Evolutionary conservation across 1,140 invertebrate genomes (phyloP), one percentile per base, ranked within the genome.

Genomic region (Drosophila mojavensis): DNA sequence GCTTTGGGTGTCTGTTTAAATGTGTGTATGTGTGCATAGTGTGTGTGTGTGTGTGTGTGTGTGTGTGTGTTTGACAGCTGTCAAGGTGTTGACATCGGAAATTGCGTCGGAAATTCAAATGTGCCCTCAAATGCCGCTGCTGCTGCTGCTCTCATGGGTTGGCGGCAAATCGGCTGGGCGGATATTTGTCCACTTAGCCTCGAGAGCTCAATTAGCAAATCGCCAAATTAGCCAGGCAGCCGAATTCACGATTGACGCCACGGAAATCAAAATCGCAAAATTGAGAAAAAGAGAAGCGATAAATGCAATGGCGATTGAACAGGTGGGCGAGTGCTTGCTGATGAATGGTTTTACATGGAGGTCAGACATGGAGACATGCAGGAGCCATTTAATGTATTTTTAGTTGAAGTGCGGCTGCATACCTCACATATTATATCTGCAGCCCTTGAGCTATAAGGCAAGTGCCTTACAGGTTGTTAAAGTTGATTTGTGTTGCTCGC

Each of bases 71-170:
- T 71, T 89, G 84, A 81, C 84, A 88, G 84, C 78, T 88, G 80
- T 80, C 82, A 74, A 89, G 84, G 84, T 89, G 84, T 89, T 89
- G 84, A 81, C 75, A 89, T 64, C 84, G 84, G 84, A 89, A 81
- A 89, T 89, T 89, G 84, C 84, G 78, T 89, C 65, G 84, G 84
- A 89, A 79, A 89, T 89, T 89, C 75, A 81, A 84, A 84, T 89
- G 84, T 70, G 80, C 64, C 74, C 70, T 79, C 71, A 74, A 78
- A 72, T 59, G 69, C 75, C 65, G 20, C 13, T 59, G 66, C 70
- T 62, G 36, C 39, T 50, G 43, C 36, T 39, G 1, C 36, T 56
- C 20, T 5, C 33, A 36, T 54, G 28, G n/a, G 20, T 36, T 11
- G 9, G n/a, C n/a, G 36, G 36, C 30, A 33, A 1, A 43, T 15